Evolutionary conservation across 2,797 vertebrate genomes (phyloP).

Genomic region (Calcarius lapponicus): DNA sequence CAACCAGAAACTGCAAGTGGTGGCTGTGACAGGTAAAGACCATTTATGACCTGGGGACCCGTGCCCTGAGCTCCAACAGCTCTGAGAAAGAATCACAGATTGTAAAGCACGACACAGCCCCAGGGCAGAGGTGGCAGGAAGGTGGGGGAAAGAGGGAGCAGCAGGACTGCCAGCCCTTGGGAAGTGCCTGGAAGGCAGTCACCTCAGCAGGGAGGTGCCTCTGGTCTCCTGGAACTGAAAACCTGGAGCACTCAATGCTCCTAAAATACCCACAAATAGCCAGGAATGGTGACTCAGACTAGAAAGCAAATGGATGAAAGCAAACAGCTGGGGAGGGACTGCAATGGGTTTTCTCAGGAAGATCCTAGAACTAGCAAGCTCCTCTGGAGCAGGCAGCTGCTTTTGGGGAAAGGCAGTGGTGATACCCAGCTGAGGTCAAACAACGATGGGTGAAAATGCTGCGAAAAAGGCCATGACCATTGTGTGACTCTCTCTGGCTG

Average conservation of each 20-base stretch:
- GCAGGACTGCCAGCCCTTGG: not conserved
- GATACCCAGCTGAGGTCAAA: not conserved
- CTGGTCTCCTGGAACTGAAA: not conserved
- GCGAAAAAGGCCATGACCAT: not conserved
- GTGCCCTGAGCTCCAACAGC: not conserved
- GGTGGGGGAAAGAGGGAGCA: not conserved
- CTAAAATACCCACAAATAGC: not conserved
- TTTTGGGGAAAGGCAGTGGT: not conserved
- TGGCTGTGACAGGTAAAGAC: rapidly evolving
- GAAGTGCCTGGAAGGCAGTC: not conserved
- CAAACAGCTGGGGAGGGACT: not conserved
- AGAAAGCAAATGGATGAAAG: not conserved
- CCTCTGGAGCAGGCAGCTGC: not conserved
- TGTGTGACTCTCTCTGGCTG: not conserved
- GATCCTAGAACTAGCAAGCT: not conserved
- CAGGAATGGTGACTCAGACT: not conserved
- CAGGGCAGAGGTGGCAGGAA: not conserved
- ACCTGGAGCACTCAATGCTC: not conserved
- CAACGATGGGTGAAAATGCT: not conserved
- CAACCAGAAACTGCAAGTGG: not conserved
- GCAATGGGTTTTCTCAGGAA: not conserved
- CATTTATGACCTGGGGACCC: not conserved
- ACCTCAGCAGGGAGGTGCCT: not conserved
- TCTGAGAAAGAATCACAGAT: not conserved
- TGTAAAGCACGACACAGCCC: rapidly evolving